These are phyloP conservation scores for Tricholauxania praeusta DNA, from an alignment of 2,888 invertebrate species.

Conservation along the genomic window DNA sequence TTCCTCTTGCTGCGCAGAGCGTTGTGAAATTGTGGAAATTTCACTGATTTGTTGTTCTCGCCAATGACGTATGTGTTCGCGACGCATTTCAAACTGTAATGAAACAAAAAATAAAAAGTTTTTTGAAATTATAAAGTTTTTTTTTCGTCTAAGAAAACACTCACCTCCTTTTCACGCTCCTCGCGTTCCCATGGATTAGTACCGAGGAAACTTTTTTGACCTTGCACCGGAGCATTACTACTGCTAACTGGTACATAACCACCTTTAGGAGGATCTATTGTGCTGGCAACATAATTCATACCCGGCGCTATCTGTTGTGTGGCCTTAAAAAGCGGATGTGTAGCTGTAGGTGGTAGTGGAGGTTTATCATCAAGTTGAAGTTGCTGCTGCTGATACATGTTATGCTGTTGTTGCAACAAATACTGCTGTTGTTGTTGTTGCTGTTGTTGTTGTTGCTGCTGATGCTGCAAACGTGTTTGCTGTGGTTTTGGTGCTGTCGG, in stretches of 20 bases:
- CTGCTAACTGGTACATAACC: slow-evolving; percentile 74
- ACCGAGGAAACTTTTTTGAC: slow-evolving; percentile 60
- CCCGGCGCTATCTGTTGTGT: slow-evolving; percentile 58
- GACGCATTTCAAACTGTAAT: slow-evolving; percentile 71
- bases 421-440: slow-evolving; percentile 44
- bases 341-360: slow-evolving; percentile 77
- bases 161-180: slow-evolving; percentile 83
- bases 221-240: slow-evolving; percentile 40
- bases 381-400: slow-evolving; percentile 44
- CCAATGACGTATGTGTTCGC: slow-evolving; percentile 81
- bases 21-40: slow-evolving; percentile 76
- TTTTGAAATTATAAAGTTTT: background rate
- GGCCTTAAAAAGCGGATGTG: slow-evolving; percentile 76
- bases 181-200: slow-evolving; percentile 94
- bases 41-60: slow-evolving; percentile 90
- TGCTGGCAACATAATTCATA: slow-evolving; percentile 76
- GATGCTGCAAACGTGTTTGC: slow-evolving; percentile 47
- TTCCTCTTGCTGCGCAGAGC: slow-evolving; percentile 86
- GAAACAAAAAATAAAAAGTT: slow-evolving; percentile 55
- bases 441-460: slow-evolving; percentile 45
- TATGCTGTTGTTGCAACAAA: slow-evolving; percentile 46
- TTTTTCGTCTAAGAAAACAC: background rate
- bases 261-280: slow-evolving; percentile 80
- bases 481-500: slow-evolving; percentile 51
- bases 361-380: slow-evolving; percentile 67